Evolutionary conservation across 1,140 invertebrate genomes (phyloP), one percentile per base, ranked within the genome.

Genomic region (Caenorhabditis inopinata): DNA sequence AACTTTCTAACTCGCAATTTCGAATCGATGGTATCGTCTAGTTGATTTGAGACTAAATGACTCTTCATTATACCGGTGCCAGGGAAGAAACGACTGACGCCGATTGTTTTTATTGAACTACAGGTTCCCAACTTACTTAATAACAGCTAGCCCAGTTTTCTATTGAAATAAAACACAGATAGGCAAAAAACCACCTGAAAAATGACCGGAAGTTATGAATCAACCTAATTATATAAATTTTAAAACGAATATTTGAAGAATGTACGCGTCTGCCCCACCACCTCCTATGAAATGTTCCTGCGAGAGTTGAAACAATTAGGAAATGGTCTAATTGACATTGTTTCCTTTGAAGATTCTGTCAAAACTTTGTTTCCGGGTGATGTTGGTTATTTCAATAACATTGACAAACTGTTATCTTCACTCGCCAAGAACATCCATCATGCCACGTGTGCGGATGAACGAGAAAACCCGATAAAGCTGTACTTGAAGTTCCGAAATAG

Each of bases 251-350:
- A 11, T 11, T 58, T 58, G 16, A 25, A 58, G 58, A 68, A 68
- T 21, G 32, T 68, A 9, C 58, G 58, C n/a, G 4, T 32, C 4
- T 68, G 16, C 38, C 58, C 58, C 12, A 21, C 58, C 9, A 6
- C 32, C 38, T 68, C 11, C 32, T 68, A 68, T n/a, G 32, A 38
- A 11, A 42, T 32, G 6, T 21, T 32, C 9, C 11, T 68, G 6
- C 58, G 58, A 7, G 58, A 68, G n/a, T 21, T 68, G n/a, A 68
- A 68, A 21, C 58, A 68, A 68, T 32, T 68, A 5, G 58, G 58
- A 29, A 21, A 18, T 1, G 32, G 29, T 21, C 58, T 38, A 25
- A 38, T 21, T 12, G 58, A 68, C 21, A 68, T 68, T 6, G 32
- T 12, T 38, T 11, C 58, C 12, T 38, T 68, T 9, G 58, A 68